Percentiles rank a stretch among this genome's conserved stretches.
These are phyloP conservation scores for Mungos mungo DNA, from an alignment of 2,113 vertebrate species.

Conservation along the genomic window DNA sequence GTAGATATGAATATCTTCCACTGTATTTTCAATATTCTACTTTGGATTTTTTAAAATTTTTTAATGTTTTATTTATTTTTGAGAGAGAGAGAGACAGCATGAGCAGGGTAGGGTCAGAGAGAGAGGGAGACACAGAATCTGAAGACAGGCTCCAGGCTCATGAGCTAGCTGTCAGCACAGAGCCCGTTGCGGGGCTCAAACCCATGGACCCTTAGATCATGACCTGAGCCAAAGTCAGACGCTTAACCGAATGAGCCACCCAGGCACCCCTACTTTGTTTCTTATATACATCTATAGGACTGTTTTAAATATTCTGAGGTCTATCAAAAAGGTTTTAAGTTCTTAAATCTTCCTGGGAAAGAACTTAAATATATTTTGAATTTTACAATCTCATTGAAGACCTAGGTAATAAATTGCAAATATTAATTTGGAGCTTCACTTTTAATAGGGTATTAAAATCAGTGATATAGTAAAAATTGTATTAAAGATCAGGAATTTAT, in stretches of 20 bases:
- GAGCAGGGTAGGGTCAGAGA: no score
- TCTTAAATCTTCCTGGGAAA: neutral
- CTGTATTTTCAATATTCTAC: neutral
- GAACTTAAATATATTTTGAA: slow-evolving; percentile 24
- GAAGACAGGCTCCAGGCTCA: no score
- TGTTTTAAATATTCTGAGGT: slow-evolving; percentile 31
- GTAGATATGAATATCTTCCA: neutral
- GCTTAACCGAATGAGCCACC: no score
- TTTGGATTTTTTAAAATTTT: neutral
- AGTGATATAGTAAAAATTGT: neutral
- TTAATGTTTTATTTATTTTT: no score
- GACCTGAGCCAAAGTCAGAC: no score
- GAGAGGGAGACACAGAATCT: no score
- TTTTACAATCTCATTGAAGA: neutral
- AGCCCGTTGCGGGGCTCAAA: no score
- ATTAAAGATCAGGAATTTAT: neutral
- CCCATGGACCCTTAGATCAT: no score
- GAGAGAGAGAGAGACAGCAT: no score
- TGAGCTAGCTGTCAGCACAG: no score
- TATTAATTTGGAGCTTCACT: slow-evolving; percentile 40
- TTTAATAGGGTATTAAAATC: neutral
- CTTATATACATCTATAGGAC: neutral
- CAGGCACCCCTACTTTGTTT: neutral
- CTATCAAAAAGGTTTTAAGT: neutral
- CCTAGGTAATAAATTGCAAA: neutral